Conservation (phyloP, 2,888 invertebrate genomes). For the Nineta flava region DNA sequence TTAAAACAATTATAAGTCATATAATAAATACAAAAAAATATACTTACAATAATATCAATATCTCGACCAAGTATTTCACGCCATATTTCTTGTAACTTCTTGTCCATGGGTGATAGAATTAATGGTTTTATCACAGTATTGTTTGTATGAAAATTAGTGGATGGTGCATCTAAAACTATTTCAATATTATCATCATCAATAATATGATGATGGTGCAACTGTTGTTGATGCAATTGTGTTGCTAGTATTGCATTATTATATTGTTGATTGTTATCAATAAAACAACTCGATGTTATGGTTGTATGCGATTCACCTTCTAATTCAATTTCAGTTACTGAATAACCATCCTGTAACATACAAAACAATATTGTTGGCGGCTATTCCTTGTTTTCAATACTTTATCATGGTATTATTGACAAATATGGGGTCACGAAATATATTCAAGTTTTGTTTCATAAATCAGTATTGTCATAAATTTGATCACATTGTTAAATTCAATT, state of each 20-base stretch:
- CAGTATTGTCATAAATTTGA: too few relatives aligned
- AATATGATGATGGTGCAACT: slow-evolving; percentile 28
- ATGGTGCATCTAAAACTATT: slow-evolving; percentile 41
- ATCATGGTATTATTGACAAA: too few relatives aligned
- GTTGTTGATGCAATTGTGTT: slow-evolving; percentile 10
- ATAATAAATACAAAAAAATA: too few relatives aligned
- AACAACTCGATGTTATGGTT: slow-evolving; percentile 30
- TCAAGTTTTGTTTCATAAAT: too few relatives aligned
- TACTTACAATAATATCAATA: slow-evolving; percentile 61
- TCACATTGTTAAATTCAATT: too few relatives aligned
- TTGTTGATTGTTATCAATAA: slow-evolving; percentile 17
- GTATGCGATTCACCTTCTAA: slow-evolving; percentile 50
- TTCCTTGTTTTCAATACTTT: too few relatives aligned
- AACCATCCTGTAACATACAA: slow-evolving; percentile 38
- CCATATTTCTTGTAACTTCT: slow-evolving; percentile 61
- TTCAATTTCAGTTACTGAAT: slow-evolving; percentile 47
- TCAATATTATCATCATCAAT: slow-evolving; percentile 42
- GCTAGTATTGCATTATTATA: too few relatives aligned
- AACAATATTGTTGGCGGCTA: too few relatives aligned
- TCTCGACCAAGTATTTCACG: slow-evolving; percentile 52
- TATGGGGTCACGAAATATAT: too few relatives aligned
- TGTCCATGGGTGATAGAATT: slow-evolving; percentile 40
- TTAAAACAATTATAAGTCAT: too few relatives aligned
- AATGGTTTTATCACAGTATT: slow-evolving; percentile 25
- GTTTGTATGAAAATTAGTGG: background rate